A percentile compares a stretch with the other conserved stretches of the same genome.
Evolutionary conservation across 2,888 invertebrate genomes (phyloP).

Genomic region (Schizotus pectinicornis): DNA sequence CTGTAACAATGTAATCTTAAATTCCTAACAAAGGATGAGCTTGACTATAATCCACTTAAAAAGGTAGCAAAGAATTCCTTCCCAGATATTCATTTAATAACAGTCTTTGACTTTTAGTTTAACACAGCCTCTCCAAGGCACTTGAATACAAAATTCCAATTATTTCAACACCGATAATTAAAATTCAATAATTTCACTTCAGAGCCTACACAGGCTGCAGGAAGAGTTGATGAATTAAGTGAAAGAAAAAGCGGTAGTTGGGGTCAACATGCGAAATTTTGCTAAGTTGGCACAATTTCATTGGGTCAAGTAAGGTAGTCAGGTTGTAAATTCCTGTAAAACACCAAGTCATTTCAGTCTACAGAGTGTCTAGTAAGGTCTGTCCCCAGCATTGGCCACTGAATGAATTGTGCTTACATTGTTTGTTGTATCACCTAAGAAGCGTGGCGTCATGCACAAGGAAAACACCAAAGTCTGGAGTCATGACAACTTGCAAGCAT

Average conservation of each 20-base stretch:
- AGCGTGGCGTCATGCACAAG: conserved; percentile 57
- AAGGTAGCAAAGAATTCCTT: conserved; percentile 50
- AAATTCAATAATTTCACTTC: not conserved
- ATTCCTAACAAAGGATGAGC: conserved; percentile 47
- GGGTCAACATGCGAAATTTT: conserved; percentile 16
- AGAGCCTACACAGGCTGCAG: no score
- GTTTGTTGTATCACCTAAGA: conserved; percentile 55
- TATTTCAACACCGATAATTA: conserved; percentile 14
- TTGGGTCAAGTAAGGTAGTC: conserved; percentile 23
- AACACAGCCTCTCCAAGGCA: conserved; percentile 21
- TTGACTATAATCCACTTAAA: conserved; percentile 57
- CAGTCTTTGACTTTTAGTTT: conserved; percentile 43
- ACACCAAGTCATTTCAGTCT: conserved; percentile 53
- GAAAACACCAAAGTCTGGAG: conserved; percentile 56
- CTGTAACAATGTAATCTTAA: conserved; percentile 42
- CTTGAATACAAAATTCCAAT: conserved; percentile 17
- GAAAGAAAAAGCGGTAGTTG: conserved; percentile 1
- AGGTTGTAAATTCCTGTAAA: conserved; percentile 33
- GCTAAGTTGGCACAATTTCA: conserved; percentile 15
- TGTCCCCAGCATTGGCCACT: conserved; percentile 51
- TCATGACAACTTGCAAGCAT: conserved; percentile 58
- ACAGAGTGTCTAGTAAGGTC: conserved; percentile 50
- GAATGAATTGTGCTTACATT: conserved; percentile 56
- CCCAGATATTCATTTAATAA: conserved; percentile 52
- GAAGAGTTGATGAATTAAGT: not conserved